These are phyloP conservation scores for Oryzias sinensis DNA, from an alignment of 2,797 vertebrate species.

Conservation along the genomic window DNA sequence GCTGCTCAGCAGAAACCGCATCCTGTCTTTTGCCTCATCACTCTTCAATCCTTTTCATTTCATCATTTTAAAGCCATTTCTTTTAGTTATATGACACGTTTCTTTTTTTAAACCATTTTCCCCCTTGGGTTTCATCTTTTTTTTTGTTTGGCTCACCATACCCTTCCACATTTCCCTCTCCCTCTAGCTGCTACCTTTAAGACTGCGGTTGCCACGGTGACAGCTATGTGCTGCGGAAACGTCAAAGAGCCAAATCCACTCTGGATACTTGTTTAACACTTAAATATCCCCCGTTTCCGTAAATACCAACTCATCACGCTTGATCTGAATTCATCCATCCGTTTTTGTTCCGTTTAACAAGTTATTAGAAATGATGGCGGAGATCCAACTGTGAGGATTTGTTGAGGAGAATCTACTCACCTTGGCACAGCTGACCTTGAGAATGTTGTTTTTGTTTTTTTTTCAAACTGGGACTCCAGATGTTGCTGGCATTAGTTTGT, in stretches of 20 bases:
- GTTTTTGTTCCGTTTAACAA: conserved; percentile 21
- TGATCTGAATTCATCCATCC: conserved; percentile 23
- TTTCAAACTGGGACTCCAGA: conserved; percentile 41
- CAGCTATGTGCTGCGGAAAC: conserved; percentile 78
- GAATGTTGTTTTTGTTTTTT: not conserved
- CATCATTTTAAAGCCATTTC: conserved; percentile 4
- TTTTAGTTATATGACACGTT: conserved; percentile 1
- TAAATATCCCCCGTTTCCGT: conserved; percentile 28
- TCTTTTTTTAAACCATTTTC: conserved; percentile 43
- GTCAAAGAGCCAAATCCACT: conserved; percentile 71
- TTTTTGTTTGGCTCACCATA: conserved; percentile 42
- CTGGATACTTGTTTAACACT: conserved; percentile 70
- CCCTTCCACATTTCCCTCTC: conserved; percentile 53
- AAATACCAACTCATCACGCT: conserved; percentile 17
- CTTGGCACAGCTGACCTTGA: conserved; percentile 71
- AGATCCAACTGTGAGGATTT: conserved; percentile 47
- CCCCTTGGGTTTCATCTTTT: conserved; percentile 39
- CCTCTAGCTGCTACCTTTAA: conserved; percentile 73
- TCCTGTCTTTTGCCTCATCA: not conserved
- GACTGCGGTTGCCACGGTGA: conserved; percentile 81
- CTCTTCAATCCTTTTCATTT: conserved; percentile 17
- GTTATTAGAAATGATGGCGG: conserved; percentile 17
- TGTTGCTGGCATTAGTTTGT: conserved; percentile 28
- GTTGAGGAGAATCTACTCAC: conserved; percentile 58
- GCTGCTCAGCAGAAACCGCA: conserved; percentile 39